Evolutionary conservation across 2,888 invertebrate genomes (phyloP), one percentile per base, ranked within the genome.

Genomic region (Lutraria lutraria): DNA sequence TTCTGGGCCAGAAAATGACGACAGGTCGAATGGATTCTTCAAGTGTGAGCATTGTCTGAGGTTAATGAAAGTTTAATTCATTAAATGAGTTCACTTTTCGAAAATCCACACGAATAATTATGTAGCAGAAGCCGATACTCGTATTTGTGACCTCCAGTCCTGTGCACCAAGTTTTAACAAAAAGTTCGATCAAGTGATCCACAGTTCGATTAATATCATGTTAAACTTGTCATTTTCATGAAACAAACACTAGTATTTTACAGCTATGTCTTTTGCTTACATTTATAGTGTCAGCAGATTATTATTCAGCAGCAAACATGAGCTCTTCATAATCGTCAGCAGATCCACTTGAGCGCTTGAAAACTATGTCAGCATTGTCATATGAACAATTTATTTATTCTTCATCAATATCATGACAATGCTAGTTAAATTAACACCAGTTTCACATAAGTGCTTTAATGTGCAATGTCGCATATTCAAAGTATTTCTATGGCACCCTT

Each of bases 401-500:
- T 13, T 72, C 29, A 72, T 12, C 72, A 72, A 16, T 12, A 31
- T 72, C 72, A 72, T 72, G 31, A 72, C 31, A 72, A 72, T 31
- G 29, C 72, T 72, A 29, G 72, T 29, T 72, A 72, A 29, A 31
- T 2, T 31, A 76, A 34, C 29, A 76, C 34, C 76, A 76, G 34
- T 34, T 29, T 76, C 76, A 34, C 76, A 31, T 10, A 76, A 19
- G 19, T 76, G 76, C 76, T 76, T 76, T 3, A 76, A 76, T 76
- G 29, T 34, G 34, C 13, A 76, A 76, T 25, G 31, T 34, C 76
- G 25, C 34, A 19, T 34, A 15, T 76, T 76, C 29, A 54, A 34
- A 80, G 56, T 29, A 19, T 56, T 34, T 72, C 52, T 88, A 83
- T 83, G 83, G 80, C 83, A 83, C 72, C 16, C 21, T 63, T 34